Evolutionary conservation across 2,113 vertebrate species (phyloP).

Genomic region (Ophthalmolycus amberensis): DNA sequence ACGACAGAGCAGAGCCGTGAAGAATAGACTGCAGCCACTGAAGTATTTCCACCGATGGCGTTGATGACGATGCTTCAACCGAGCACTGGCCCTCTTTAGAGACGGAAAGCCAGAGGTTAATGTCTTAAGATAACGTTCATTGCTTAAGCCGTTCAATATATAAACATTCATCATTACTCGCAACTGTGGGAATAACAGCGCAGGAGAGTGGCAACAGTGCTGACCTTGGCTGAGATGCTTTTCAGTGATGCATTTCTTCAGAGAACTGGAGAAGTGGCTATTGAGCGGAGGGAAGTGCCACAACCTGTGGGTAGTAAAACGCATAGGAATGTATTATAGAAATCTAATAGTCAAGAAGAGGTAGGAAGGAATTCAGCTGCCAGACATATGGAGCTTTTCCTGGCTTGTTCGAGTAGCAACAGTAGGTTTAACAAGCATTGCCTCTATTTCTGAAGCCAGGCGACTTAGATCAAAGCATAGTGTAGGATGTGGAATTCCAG

Average conservation of each 20-base stretch:
- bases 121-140: constrained; percentile 7
- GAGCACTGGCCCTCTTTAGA: background rate
- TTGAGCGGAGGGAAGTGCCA: background rate
- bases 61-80: constrained; percentile 39
- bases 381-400: background rate
- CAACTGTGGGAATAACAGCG: background rate
- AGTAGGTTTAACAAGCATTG: background rate
- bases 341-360: background rate
- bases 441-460: background rate
- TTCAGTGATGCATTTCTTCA: background rate
- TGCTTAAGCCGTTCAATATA: constrained; percentile 11
- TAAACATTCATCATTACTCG: constrained; percentile 14
- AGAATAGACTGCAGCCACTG: constrained; percentile 15
- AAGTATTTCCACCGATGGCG: constrained; percentile 20
- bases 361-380: background rate
- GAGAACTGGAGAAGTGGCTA: background rate
- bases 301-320: background rate
- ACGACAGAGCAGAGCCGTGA: constrained; percentile 11
- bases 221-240: background rate
- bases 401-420: background rate
- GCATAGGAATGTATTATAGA: background rate
- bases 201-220: background rate
- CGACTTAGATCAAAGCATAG: background rate
- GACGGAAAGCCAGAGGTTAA: constrained; percentile 1
- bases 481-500: background rate